Base-by-base conservation (phyloP, 2,113 vertebrate species). In the Todiramphus saurophagus region DNA sequence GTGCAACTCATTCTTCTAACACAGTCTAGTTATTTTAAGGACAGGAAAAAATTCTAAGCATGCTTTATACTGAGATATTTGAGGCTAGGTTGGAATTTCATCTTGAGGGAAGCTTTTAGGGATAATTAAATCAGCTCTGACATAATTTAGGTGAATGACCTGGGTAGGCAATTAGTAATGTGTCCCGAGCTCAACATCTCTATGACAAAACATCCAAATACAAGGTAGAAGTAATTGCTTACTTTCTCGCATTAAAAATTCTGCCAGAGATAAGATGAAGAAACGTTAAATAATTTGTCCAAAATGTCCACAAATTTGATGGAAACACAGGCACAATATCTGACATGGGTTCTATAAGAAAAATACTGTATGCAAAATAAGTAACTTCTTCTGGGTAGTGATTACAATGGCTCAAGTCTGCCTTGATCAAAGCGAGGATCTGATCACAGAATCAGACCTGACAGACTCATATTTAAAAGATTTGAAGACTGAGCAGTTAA, bases 381-480 rank as follows among this genome's bases (percentile, higher is more conserved):
- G 20, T 53, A 51, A 30, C 24, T 13, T 77, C 51, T 86, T 83
- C n/a, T 56, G 64, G 33, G 43, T 90, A 83, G 7, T 35, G 63
- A 89, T 60, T 85, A 86, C 48, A 94, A 93, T 76, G 70, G 44
- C 48, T 91, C 39, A n/a, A 89, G 35, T 56, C 73, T 90, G 18
- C 20, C 85, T 86, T 87, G 83, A 97, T 94, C 83, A 94, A 83
- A 94, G 72, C 27, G 18, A 56, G 60, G 56, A 67, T 92, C 60
- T 94, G 27, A 70, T 16, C 1, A 6, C 33, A 70, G 78, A 80
- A 93, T 90, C 78, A 83, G 60, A 80, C 13, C n/a, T 86, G 75
- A 86, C 82, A 96, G 63, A 35, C 31, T 91, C 85, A 83, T 95
- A 94, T 90, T 96, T 96, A 84, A 95, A 96, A 92, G 83, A 90